Evolutionary conservation across 2,797 vertebrate species (phyloP).

Genomic region (Harpagifer antarcticus): DNA sequence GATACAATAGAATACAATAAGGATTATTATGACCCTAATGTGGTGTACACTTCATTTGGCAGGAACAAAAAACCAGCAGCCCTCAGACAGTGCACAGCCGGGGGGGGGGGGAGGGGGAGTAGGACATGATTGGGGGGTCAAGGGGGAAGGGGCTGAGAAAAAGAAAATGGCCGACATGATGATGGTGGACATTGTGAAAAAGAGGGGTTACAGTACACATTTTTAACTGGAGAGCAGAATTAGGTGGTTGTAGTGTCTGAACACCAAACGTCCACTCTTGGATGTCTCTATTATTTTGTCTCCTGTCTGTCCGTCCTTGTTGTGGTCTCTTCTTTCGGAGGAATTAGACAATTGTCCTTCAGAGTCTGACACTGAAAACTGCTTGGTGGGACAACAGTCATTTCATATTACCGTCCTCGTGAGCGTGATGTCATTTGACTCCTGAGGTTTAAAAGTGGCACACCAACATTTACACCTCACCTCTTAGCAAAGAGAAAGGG

Average conservation of each 20-base stretch:
- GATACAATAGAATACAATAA: constrained; percentile 52
- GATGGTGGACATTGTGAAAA: constrained; percentile 33
- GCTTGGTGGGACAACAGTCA: constrained; percentile 39
- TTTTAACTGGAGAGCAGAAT: neutral
- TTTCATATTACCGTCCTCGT: constrained; percentile 32
- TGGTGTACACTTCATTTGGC: constrained; percentile 69
- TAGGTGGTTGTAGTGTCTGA: neutral
- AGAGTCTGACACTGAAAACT: constrained; percentile 27
- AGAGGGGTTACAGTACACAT: neutral
- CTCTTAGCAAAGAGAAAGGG: neutral
- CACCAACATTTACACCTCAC: constrained; percentile 10
- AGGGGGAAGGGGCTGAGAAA: neutral
- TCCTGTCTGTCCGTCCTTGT: neutral
- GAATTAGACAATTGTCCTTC: constrained; percentile 28
- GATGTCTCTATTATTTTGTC: neutral
- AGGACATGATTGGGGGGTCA: neutral
- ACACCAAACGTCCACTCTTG: neutral
- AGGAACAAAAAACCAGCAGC: constrained; percentile 66
- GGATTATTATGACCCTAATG: constrained; percentile 63
- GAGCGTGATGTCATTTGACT: constrained; percentile 43
- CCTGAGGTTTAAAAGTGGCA: constrained; percentile 21
- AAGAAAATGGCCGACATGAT: neutral
- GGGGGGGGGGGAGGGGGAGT: constrained; percentile 15
- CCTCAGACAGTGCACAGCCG: constrained; percentile 34
- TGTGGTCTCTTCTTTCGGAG: constrained; percentile 3